Conservation (phyloP, 2,888 invertebrate genomes). For the Ditula angustiorana region DNA sequence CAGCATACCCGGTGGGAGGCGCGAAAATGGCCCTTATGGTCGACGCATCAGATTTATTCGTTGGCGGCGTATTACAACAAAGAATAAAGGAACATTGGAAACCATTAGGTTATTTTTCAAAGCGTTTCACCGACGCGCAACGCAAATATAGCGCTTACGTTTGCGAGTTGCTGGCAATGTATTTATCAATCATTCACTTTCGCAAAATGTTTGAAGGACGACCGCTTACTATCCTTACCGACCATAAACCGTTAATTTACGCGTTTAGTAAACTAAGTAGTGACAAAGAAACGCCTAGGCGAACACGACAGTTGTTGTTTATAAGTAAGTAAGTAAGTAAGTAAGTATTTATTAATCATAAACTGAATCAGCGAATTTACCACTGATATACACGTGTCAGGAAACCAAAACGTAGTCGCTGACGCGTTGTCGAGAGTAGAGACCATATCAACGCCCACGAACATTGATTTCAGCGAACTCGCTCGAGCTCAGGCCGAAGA, state of each 20-base stretch:
- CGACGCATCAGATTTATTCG: neutral
- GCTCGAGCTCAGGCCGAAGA: too few species aligned
- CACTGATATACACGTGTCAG: slow-evolving; percentile 26
- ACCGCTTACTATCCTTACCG: slow-evolving; percentile 35
- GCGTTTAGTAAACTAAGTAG: slow-evolving; percentile 26
- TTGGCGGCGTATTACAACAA: slow-evolving; percentile 1
- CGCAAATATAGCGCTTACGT: too few species aligned
- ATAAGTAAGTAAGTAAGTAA: too few species aligned
- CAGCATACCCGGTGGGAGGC: slow-evolving; percentile 38
- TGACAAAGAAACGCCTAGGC: slow-evolving; percentile 33
- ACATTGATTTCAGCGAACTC: too few species aligned
- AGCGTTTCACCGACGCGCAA: neutral
- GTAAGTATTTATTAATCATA: too few species aligned
- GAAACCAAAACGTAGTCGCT: slow-evolving; percentile 29
- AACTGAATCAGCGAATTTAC: slow-evolving; percentile 34
- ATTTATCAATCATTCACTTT: slow-evolving; percentile 40
- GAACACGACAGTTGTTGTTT: slow-evolving; percentile 30
- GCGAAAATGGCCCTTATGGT: slow-evolving; percentile 44
- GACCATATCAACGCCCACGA: slow-evolving; percentile 13
- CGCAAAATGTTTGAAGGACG: slow-evolving; percentile 24
- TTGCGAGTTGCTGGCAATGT: slow-evolving; percentile 42
- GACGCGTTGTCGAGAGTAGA: slow-evolving; percentile 35
- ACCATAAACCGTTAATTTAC: slow-evolving; percentile 41
- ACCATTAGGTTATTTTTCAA: slow-evolving; percentile 3
- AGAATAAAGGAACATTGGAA: neutral